A percentile compares a stretch with the other conserved stretches of the same genome.
These are phyloP conservation scores for Sycobia sp. DNA, from an alignment of 1,140 invertebrate genomes.

Conservation along the genomic window DNA sequence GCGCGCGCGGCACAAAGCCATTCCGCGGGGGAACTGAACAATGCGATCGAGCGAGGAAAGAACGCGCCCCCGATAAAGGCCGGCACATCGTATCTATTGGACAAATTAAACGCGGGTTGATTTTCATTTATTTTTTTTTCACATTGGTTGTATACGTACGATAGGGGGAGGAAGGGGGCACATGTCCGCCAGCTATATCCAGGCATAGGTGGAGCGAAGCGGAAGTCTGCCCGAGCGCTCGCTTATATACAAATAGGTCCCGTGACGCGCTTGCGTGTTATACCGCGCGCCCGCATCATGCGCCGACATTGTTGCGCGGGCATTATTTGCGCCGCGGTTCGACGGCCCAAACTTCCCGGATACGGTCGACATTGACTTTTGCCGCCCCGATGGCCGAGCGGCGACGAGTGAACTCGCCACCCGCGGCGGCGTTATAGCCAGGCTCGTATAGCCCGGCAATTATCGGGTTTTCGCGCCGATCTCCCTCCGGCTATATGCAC, in stretches of 20 bases:
- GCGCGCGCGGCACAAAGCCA: background rate
- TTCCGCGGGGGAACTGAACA: background rate
- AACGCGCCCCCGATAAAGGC: background rate
- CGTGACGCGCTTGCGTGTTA: too few relatives aligned
- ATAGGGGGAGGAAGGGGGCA: too few relatives aligned
- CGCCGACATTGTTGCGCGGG: background rate
- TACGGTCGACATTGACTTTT: conserved; percentile 33
- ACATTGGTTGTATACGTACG: too few relatives aligned
- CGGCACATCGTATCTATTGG: background rate
- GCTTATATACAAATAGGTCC: too few relatives aligned
- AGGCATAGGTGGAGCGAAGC: too few relatives aligned
- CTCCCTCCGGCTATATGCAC: background rate
- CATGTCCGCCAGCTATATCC: too few relatives aligned
- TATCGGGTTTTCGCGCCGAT: conserved; percentile 13
- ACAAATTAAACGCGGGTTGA: conserved; percentile 2
- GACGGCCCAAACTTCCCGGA: conserved; percentile 61
- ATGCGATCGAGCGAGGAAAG: background rate
- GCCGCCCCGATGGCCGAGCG: background rate
- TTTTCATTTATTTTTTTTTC: too few relatives aligned
- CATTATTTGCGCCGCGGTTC: conserved; percentile 16
- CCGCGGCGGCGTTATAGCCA: background rate
- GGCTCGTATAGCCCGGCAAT: conserved; percentile 19
- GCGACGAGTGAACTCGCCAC: background rate
- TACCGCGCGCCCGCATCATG: background rate
- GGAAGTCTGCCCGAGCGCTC: too few relatives aligned